Conservation (phyloP, 2,888 invertebrate genomes). For the Acrocyrtus sp. region DNA sequence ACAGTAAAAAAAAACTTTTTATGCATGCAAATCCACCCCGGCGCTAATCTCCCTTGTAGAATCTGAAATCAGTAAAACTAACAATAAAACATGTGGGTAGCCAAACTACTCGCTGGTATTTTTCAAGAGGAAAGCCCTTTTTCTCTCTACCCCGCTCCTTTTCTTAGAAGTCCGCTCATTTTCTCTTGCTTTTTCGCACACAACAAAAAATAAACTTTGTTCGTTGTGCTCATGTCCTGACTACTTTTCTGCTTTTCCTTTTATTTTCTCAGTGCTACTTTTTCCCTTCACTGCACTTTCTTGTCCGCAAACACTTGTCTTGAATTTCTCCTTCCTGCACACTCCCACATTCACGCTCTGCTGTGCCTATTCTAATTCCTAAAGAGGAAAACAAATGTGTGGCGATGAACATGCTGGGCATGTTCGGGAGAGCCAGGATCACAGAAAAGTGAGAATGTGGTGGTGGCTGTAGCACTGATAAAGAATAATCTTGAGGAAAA, state of each 20-base stretch:
- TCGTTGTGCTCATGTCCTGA: too few species aligned
- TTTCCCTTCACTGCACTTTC: too few species aligned
- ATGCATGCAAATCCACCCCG: slow-evolving; percentile 49
- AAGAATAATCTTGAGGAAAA: slow-evolving; percentile 23
- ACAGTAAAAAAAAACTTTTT: slow-evolving; percentile 36
- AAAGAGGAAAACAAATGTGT: not conserved
- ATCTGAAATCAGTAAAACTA: slow-evolving; percentile 48
- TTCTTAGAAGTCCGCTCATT: too few species aligned
- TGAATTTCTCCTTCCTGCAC: too few species aligned
- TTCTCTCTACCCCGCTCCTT: too few species aligned
- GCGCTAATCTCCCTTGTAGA: slow-evolving; percentile 48
- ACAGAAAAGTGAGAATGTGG: not conserved
- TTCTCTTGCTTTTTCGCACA: too few species aligned
- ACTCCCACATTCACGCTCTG: not conserved
- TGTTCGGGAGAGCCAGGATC: not conserved
- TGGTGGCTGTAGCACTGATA: not conserved
- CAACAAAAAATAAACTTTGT: too few species aligned
- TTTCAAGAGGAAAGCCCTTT: too few species aligned
- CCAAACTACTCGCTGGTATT: slow-evolving; percentile 41
- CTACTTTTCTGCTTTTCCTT: too few species aligned
- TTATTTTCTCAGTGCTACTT: too few species aligned
- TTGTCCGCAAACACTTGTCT: too few species aligned
- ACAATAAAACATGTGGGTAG: slow-evolving; percentile 51
- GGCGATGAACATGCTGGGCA: not conserved
- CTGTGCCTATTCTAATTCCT: not conserved